Evolutionary conservation across 2,113 vertebrate genomes (phyloP), one percentile per base, ranked within the genome.

Genomic region (Castor canadensis): DNA sequence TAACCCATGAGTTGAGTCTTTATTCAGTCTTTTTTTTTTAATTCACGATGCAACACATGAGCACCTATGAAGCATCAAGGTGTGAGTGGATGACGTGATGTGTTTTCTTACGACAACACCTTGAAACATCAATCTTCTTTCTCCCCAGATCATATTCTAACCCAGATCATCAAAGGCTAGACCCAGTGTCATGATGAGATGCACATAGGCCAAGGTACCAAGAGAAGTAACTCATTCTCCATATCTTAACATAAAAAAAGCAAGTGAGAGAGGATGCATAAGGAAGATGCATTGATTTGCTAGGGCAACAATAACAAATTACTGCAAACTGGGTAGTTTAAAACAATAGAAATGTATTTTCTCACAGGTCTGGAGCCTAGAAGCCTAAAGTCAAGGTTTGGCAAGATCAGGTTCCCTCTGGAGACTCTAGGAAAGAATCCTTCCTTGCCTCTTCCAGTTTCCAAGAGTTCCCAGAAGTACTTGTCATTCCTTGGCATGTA

Each of bases 71-170:
- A 62, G 30, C 17, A 17, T 32, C 43, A 32, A 86, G 28, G 32
- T 75, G 20, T 38, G 60, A 85, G 8, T 32, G 11, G 52, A 64
- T 69, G 13, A 56, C 30, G 26, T 84, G 43, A 69, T 72, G 1
- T 52, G 60, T 66, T 85, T 89, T 72, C 73, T 86, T 89, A 80
- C 9, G 40, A 43, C 58, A 80, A 67, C 62, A 87, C 76, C 20
- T 45, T 91, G 67, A 92, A 86, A 89, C 87, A 81, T 72, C 60
- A 72, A 66, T 58, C 38, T 81, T 86, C 40, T 89, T 81, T 71
- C 24, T 30, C 32, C 88, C 88, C 58, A 84, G 79, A 56, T 81
- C 73, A 54, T 89, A 56, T 91, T 52, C 54, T 60, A 77, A 60
- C 9, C 47, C 22, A 89, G n/a, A 16, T 81, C 62, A 67, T 40